Base-by-base conservation (phyloP, 37 sponge, comb jelly and placozoan genomes). In the Crambe crambe region DNA sequence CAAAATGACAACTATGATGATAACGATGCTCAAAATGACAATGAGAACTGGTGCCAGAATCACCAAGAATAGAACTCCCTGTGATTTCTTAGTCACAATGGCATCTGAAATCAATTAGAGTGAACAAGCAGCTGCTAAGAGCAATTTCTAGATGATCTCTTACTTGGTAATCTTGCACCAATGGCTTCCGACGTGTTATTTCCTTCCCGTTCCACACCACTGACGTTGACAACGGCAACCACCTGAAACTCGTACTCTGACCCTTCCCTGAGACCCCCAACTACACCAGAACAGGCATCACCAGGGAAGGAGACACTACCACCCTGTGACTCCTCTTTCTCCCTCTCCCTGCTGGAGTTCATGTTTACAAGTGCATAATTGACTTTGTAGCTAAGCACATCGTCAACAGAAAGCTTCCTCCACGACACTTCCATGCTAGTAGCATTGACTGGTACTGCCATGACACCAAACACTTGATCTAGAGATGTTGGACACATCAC, bases 401-500 rank as follows among this genome's bases (percentile, higher is more conserved):
- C 80, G 20, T 54, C 5, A 20, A 73, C 72, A 41, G 43, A 35
- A 5, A 73, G 57, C 17, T 37, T 31, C 15, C 38, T 62, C 86
- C 86, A 86, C 22, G 65, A 57, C 21, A 86, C 80, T n/a, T 72
- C 72, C 37, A 86, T 74, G 23, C 73, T 31, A 40, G 67, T 51
- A 2, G 74, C 3, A 39, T 78, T 79, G 37, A 73, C 4, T 0
- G 15, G 6, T 0, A 1, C n/a, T 1, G 57, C 70, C 10, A 0
- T 39, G 0, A 84, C 77, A 40, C 69, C 61, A 26, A 37, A 17
- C n/a, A 75, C 77, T 60, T 68, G 61, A 37, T 58, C 76, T 75
- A n/a, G n/a, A n/a, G n/a, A n/a, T n/a, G n/a, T n/a, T n/a, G n/a
- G n/a, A n/a, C n/a, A n/a, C n/a, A n/a, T n/a, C n/a, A n/a, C n/a